Evolutionary conservation across 2,113 vertebrate species (phyloP).

Genomic region (Choloepus hoffmanni): DNA sequence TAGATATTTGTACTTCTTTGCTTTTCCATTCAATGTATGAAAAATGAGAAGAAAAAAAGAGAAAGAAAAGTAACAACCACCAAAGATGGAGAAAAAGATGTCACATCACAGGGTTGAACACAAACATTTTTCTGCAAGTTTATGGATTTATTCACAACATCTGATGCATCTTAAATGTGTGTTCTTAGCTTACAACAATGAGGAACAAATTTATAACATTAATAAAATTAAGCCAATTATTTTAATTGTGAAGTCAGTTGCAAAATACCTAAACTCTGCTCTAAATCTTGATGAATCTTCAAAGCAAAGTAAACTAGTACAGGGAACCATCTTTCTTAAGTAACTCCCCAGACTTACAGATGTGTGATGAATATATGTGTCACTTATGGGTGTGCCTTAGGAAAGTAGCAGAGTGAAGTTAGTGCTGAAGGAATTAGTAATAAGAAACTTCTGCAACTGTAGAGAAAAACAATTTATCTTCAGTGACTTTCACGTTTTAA

Average conservation of each 20-base stretch:
- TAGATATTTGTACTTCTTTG: neutral
- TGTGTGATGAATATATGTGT: neutral
- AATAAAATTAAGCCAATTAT: conserved; percentile 29
- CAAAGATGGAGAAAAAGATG: neutral
- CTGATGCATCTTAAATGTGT: neutral
- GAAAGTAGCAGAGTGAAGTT: neutral
- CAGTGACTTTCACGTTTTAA: conserved; percentile 39
- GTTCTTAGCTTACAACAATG: conserved; percentile 11
- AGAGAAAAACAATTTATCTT: conserved; percentile 39
- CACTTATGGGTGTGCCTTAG: neutral
- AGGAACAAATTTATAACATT: neutral
- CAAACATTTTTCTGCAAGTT: neutral
- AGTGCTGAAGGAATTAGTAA: neutral
- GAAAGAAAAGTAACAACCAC: neutral
- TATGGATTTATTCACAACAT: neutral
- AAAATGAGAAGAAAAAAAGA: neutral
- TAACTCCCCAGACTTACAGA: neutral
- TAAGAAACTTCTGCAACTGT: neutral
- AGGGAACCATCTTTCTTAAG: neutral
- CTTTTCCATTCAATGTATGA: neutral
- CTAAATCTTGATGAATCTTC: neutral
- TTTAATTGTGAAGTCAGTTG: neutral
- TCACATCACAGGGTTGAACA: neutral
- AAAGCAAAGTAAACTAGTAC: neutral
- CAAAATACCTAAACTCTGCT: neutral